These are phyloP conservation scores for Sycophila texana DNA, from an alignment of 2,888 invertebrate genomes.

Conservation along the genomic window DNA sequence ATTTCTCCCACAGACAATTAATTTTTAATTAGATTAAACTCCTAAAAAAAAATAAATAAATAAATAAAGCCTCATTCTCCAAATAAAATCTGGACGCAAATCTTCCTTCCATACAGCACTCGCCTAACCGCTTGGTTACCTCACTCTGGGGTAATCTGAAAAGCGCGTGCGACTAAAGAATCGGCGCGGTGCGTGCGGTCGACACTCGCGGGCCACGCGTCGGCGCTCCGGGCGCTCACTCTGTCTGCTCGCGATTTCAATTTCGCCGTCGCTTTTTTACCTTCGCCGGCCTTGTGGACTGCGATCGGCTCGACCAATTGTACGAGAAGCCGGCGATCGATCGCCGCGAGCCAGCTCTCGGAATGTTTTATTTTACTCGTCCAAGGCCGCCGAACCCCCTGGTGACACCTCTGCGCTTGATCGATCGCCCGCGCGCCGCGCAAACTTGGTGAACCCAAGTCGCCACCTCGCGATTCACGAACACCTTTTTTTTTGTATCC, in stretches of 20 bases:
- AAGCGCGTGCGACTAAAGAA: too few relatives aligned
- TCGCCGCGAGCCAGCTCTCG: slow-evolving; percentile 33
- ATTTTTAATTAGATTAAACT: too few relatives aligned
- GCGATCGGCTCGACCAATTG: slow-evolving; percentile 45
- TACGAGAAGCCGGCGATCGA: slow-evolving; percentile 44
- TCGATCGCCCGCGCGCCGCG: slow-evolving; percentile 57
- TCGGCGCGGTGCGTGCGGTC: background rate
- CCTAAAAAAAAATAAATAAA: too few relatives aligned
- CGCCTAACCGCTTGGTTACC: too few relatives aligned
- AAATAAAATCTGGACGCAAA: too few relatives aligned
- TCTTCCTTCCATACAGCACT: too few relatives aligned
- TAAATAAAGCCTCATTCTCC: too few relatives aligned
- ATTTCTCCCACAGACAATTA: too few relatives aligned
- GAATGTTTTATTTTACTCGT: slow-evolving; percentile 65
- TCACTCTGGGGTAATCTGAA: too few relatives aligned
- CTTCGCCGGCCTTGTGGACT: slow-evolving; percentile 20
- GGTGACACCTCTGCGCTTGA: slow-evolving; percentile 61
- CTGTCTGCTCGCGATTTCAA: slow-evolving; percentile 10
- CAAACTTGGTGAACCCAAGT: slow-evolving; percentile 44
- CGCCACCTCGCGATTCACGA: background rate
- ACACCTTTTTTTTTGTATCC: background rate
- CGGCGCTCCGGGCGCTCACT: background rate
- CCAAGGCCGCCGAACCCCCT: slow-evolving; percentile 61
- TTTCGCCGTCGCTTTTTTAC: slow-evolving; percentile 20
- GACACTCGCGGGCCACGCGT: background rate